These are phyloP conservation scores for Trididemnum clinides DNA, from an alignment of 23 tunicate species.

Conservation along the genomic window DNA sequence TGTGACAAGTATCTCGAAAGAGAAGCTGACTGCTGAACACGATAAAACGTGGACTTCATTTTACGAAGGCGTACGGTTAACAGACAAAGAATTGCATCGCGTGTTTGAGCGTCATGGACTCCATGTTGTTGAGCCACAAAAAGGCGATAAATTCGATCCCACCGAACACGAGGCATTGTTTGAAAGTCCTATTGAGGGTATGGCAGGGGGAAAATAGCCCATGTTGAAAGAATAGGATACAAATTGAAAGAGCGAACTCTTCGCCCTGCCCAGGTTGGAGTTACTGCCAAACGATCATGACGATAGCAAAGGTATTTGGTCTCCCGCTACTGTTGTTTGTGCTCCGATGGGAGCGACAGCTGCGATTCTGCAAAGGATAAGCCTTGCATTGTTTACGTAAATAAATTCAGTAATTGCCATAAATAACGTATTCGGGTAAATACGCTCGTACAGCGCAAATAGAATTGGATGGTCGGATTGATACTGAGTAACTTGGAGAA, in stretches of 20 bases:
- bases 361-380: too few relatives aligned
- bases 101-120: slow-evolving; percentile 90
- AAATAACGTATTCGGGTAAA: too few relatives aligned
- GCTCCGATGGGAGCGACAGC: too few relatives aligned
- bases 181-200: slow-evolving; percentile 59
- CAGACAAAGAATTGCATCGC: slow-evolving; percentile 71
- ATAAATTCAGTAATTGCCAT: too few relatives aligned
- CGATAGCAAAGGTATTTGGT: too few relatives aligned
- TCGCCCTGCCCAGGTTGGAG: slow-evolving; percentile 86
- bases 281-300: slow-evolving; percentile 37
- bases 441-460: too few relatives aligned
- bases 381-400: too few relatives aligned
- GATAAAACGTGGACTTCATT: slow-evolving; percentile 66
- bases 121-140: slow-evolving; percentile 39
- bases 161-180: slow-evolving; percentile 89
- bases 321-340: too few relatives aligned
- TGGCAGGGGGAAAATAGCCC: slow-evolving; percentile 72
- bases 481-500: too few relatives aligned
- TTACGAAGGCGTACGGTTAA: slow-evolving; percentile 76
- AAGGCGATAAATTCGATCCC: slow-evolving; percentile 91
- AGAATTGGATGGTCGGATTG: too few relatives aligned
- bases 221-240: slow-evolving; percentile 74
- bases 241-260: slow-evolving; percentile 78
- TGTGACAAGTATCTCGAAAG: slow-evolving; percentile 55
- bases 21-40: slow-evolving; percentile 8